Percentiles rank a stretch among this genome's conserved stretches.
Conservation (phyloP, 2,113 vertebrate genomes). For the Odontesthes bonariensis region DNA sequence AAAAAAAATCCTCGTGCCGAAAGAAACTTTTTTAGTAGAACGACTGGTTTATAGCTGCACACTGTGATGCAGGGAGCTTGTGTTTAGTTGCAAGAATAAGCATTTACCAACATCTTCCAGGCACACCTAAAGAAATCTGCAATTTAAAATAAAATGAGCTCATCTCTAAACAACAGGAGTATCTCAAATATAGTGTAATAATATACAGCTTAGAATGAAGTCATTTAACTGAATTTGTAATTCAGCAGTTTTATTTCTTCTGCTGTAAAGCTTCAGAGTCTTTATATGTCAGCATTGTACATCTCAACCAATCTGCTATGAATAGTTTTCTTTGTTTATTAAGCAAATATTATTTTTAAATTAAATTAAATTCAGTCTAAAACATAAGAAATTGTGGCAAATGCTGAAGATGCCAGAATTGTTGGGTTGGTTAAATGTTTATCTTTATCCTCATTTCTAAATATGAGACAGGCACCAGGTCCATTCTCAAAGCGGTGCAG, state of each 20-base stretch:
- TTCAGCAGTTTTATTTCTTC: conserved; percentile 1
- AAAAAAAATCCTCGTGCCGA: no score
- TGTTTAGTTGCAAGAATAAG: background rate
- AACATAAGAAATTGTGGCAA: background rate
- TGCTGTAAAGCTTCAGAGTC: background rate
- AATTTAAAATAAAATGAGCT: background rate
- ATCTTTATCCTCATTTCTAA: background rate
- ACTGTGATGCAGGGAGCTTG: background rate
- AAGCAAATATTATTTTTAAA: background rate
- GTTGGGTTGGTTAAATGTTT: background rate
- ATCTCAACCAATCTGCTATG: background rate
- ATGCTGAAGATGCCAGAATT: background rate
- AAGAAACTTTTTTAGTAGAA: no score
- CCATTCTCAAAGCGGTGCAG: background rate
- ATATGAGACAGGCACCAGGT: background rate
- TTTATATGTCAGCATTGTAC: background rate
- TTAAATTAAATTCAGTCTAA: background rate
- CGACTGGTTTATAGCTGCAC: no score
- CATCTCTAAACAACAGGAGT: background rate
- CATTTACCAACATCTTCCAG: background rate
- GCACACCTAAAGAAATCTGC: background rate
- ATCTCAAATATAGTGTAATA: background rate
- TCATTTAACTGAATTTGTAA: background rate
- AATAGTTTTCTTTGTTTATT: background rate
- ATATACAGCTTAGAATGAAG: background rate